Base-by-base conservation (phyloP, 2,797 vertebrate genomes). In the Phalloptychus januarius region DNA sequence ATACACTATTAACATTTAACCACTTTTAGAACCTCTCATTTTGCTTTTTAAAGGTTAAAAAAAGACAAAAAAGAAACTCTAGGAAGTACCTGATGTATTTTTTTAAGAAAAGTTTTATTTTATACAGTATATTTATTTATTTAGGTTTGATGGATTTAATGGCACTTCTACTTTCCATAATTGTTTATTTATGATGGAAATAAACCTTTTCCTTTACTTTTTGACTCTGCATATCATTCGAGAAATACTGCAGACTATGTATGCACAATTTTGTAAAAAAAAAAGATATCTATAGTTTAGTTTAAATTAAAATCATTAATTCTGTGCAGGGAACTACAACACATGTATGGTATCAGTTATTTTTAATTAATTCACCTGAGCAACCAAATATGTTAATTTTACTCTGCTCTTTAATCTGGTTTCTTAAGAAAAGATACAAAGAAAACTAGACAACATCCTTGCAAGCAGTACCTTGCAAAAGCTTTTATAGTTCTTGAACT, bases 1-100 rank as follows among this genome's bases (percentile, higher is more conserved):
- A 8, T 33, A 42, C 77, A 81, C 61, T 61, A 77, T 20, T n/a
- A 52, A 23, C 95, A 95, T 1, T 65, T 83, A 69, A 94, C 94
- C 15, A 91, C 86, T 79, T 88, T 80, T n/a, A 94, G 33, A 2
- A 89, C 78, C 38, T 69, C 20, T 5, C 12, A 16, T 70, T 44
- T 44, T 70, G 67, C 25, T 44, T 70, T 70, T 7, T 44, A 16
- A 16, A 28, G 13, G 16, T 15, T 70, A 5, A 0, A 44, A 70
- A 70, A 70, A 70, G 2, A 70, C 13, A 42, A n/a, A 25, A n/a
- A 69, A 25, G 1, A 69, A 38, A 33, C 20, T 23, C 28, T 20
- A 8, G 80, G 20, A 86, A 75, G 36, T 7, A 67, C 2, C 44
- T n/a, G 0, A 40, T 52, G 18, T 7, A 48, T 3, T 50, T 52